These are phyloP conservation scores for Tautogolabrus adspersus DNA, from an alignment of 2,113 vertebrate genomes.

Conservation along the genomic window DNA sequence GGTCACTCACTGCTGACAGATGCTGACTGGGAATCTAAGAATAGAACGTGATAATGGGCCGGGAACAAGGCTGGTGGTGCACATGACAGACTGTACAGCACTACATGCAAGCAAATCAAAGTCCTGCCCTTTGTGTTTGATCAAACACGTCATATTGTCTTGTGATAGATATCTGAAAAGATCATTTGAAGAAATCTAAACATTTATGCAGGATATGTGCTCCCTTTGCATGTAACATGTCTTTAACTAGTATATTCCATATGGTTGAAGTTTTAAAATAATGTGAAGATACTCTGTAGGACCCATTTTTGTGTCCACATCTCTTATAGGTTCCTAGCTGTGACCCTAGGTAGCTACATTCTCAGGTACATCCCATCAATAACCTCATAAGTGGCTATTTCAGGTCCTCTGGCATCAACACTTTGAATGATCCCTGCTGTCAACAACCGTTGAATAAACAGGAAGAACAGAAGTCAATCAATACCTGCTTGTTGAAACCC, in stretches of 20 bases:
- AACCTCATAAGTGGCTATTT: conserved; percentile 4
- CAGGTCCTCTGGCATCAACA: neutral
- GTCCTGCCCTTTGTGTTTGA: conserved; percentile 8
- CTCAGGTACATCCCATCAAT: conserved; percentile 9
- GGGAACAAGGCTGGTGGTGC: conserved; percentile 46
- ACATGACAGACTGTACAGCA: conserved; percentile 44
- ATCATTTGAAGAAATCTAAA: neutral
- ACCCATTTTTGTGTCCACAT: neutral
- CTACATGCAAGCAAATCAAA: conserved; percentile 9
- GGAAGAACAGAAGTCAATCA: conserved; percentile 36
- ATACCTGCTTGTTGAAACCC: conserved; percentile 92
- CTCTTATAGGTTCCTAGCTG: too few relatives aligned
- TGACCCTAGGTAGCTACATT: neutral
- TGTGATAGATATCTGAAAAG: conserved; percentile 16
- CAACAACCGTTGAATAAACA: conserved; percentile 25
- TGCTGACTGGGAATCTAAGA: conserved; percentile 68
- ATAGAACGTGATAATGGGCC: conserved; percentile 73
- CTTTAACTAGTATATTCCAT: neutral
- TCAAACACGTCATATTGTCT: conserved; percentile 20
- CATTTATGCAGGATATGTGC: too few relatives aligned
- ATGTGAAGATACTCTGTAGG: neutral
- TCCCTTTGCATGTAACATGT: neutral
- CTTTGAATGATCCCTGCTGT: conserved; percentile 22
- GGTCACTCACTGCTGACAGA: conserved; percentile 73
- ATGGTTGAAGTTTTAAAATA: neutral